A percentile compares a stretch with the other conserved stretches of the same genome.
Conservation (phyloP, 2,888 invertebrate genomes). For the Aethes cnicana region DNA sequence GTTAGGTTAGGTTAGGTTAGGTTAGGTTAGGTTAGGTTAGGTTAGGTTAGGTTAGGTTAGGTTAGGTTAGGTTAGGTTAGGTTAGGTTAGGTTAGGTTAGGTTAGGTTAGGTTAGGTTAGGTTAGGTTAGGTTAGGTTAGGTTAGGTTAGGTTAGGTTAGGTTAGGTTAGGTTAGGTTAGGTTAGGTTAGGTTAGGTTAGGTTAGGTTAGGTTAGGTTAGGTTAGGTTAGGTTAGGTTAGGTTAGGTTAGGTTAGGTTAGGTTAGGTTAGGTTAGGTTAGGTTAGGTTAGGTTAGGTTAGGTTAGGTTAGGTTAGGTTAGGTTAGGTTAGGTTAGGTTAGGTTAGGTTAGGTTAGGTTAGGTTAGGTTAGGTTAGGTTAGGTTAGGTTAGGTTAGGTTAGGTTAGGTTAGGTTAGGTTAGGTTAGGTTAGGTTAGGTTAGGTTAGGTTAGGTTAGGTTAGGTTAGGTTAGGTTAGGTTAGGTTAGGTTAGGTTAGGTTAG, state of each 20-base stretch:
- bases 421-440: conserved; percentile 8
- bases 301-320: conserved; percentile 8
- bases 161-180: conserved; percentile 8
- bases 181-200: conserved; percentile 8
- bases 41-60: conserved; percentile 8
- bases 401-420: conserved; percentile 8
- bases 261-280: conserved; percentile 8
- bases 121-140: conserved; percentile 8
- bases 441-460: conserved; percentile 8
- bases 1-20: conserved; percentile 8
- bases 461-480: conserved; percentile 8
- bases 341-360: conserved; percentile 10
- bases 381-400: conserved; percentile 8
- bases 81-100: conserved; percentile 8
- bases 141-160: conserved; percentile 8
- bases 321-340: conserved; percentile 10
- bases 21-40: conserved; percentile 8
- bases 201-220: conserved; percentile 9
- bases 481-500: conserved; percentile 8
- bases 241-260: conserved; percentile 4
- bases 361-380: conserved; percentile 8
- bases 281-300: conserved; percentile 8
- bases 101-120: conserved; percentile 8
- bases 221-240: conserved; percentile 5
- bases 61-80: conserved; percentile 8